phyloP scores from a whole-genome alignment of 2,888 invertebrate species.

The Metellina segmentata region DNA sequence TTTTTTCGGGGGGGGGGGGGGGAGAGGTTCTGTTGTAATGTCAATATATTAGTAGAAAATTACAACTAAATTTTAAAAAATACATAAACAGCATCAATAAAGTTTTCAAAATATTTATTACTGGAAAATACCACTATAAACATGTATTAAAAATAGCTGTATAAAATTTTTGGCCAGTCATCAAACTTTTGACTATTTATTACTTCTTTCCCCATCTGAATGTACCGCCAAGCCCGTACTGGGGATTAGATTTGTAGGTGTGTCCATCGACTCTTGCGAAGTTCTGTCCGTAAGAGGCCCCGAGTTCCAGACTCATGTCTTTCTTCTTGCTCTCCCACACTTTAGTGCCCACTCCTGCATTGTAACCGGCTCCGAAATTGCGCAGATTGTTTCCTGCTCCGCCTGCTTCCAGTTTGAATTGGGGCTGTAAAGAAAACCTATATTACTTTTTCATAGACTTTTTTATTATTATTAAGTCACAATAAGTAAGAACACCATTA shows the following conservation, averaged over 20 bases:
- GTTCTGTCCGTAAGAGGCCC: constrained; percentile 34
- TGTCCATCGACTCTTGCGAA: constrained; percentile 50
- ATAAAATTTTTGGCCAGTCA: neutral
- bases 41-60: too few species aligned
- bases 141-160: neutral
- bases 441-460: neutral
- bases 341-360: constrained; percentile 56
- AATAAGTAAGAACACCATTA: too few species aligned
- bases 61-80: too few species aligned
- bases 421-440: constrained; percentile 34
- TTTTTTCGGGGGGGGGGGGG: too few species aligned
- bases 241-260: constrained; percentile 45
- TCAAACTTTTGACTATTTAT: neutral
- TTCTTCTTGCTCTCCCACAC: constrained; percentile 62
- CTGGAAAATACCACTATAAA: neutral
- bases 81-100: too few species aligned
- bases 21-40: too few species aligned
- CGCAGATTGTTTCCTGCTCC: constrained; percentile 43
- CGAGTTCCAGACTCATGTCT: constrained; percentile 33
- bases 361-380: constrained; percentile 21
- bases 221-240: constrained; percentile 45
- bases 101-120: too few species aligned
- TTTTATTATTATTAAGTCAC: too few species aligned
- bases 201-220: constrained; percentile 47
- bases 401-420: constrained; percentile 28